phyloP scores from a whole-genome alignment of 2,113 vertebrate species.

The Peromyscus maniculatus region DNA sequence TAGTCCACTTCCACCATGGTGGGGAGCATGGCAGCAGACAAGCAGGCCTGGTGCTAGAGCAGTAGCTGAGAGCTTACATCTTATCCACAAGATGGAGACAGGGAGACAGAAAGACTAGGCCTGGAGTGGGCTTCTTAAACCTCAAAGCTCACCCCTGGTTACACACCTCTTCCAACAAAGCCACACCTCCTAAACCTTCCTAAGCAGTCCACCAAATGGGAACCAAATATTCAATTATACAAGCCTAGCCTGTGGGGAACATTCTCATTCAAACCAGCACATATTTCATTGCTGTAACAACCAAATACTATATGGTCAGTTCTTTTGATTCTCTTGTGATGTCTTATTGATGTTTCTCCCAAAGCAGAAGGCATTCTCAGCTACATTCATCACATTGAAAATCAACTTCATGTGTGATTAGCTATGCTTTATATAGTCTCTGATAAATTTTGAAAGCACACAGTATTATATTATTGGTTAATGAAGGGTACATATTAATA shows the following conservation, averaged over 20 bases:
- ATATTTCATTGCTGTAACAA: slow-evolving; percentile 29
- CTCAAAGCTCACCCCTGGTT: background rate
- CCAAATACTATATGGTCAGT: slow-evolving; percentile 10
- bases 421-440: slow-evolving; percentile 30
- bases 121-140: background rate
- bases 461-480: background rate
- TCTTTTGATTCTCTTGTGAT: background rate
- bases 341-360: background rate
- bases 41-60: background rate
- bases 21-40: background rate
- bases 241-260: background rate
- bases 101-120: background rate
- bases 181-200: background rate
- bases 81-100: background rate
- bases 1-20: background rate
- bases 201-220: background rate
- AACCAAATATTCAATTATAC: background rate
- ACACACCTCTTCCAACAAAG: background rate
- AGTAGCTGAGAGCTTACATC: background rate
- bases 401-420: slow-evolving; percentile 49
- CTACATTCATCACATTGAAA: slow-evolving; percentile 54
- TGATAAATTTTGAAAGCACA: slow-evolving; percentile 32
- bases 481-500: background rate
- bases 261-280: background rate
- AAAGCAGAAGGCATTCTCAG: slow-evolving; percentile 52